Percentiles rank a stretch among this genome's conserved stretches.
Conservation (phyloP, 2,888 invertebrate genomes). For the Drosophila picticornis region DNA sequence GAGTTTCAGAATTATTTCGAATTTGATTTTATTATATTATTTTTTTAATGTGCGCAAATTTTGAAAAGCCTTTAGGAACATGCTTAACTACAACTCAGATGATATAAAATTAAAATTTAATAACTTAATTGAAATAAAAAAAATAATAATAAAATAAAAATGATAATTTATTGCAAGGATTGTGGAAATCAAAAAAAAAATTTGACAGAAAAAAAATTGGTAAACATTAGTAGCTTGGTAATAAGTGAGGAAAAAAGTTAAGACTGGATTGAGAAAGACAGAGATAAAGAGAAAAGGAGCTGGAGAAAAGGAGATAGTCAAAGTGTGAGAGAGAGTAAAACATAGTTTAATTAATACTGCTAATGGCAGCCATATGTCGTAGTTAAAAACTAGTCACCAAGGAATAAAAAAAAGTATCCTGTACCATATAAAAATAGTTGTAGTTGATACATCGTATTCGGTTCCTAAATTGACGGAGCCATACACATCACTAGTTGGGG, state of each 20-base stretch:
- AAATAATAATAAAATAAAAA: not conserved
- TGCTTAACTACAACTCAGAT: too few species aligned
- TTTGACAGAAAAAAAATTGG: not conserved
- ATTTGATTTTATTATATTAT: not conserved
- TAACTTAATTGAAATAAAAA: not conserved
- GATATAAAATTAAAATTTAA: not conserved
- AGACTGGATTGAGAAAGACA: not conserved
- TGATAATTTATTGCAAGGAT: not conserved
- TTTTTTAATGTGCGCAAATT: not conserved
- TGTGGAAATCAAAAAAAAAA: not conserved
- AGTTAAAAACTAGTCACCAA: not conserved
- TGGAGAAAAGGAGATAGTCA: not conserved
- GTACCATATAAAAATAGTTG: not conserved
- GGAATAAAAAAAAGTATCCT: not conserved
- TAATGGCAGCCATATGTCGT: not conserved
- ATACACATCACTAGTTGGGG: slow-evolving; percentile 7
- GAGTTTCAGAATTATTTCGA: not conserved
- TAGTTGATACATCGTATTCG: not conserved
- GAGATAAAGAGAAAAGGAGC: not conserved
- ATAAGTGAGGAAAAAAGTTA: not conserved
- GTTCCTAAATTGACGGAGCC: not conserved
- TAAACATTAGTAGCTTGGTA: not conserved
- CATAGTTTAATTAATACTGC: not conserved
- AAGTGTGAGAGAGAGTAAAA: not conserved
- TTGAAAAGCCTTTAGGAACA: not conserved